Evolutionary conservation across 92 coral and sea anemone genomes (phyloP).

Genomic region (Meandrina meandrites): DNA sequence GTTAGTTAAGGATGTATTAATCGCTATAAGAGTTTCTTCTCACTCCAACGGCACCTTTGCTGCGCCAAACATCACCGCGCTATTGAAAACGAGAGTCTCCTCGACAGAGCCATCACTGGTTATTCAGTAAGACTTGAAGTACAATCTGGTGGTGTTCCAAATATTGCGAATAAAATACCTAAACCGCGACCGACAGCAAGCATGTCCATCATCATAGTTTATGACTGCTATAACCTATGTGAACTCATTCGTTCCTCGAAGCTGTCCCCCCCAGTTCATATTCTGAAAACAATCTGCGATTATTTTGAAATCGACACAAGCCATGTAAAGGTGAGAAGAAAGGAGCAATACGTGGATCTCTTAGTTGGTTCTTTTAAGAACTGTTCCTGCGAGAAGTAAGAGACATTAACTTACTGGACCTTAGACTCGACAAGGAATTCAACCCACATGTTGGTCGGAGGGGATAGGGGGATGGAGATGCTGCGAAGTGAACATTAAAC

Average conservation of each 20-base stretch:
- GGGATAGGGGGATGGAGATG: too few species aligned
- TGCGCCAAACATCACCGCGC: constrained; percentile 44
- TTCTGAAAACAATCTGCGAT: constrained; percentile 37
- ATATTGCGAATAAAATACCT: constrained; percentile 1
- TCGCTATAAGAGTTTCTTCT: constrained; percentile 37
- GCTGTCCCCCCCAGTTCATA: too few species aligned
- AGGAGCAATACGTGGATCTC: constrained; percentile 1
- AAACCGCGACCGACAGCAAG: constrained; percentile 6
- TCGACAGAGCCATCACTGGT: constrained; percentile 35
- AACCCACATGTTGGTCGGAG: too few species aligned
- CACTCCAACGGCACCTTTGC: constrained; percentile 46
- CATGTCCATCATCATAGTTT: constrained; percentile 40
- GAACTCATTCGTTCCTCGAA: too few species aligned
- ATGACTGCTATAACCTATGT: too few species aligned
- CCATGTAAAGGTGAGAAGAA: constrained; percentile 6
- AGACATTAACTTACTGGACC: too few species aligned
- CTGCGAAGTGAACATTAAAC: too few species aligned
- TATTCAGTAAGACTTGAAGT: constrained; percentile 48
- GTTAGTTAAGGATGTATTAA: constrained; percentile 41
- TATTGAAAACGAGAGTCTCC: constrained; percentile 47
- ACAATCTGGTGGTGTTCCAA: not conserved
- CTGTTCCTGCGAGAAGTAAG: too few species aligned
- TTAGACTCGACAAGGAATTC: too few species aligned
- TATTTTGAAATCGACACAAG: constrained; percentile 23
- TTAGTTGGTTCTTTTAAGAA: too few species aligned